Conservation (phyloP, 1,140 invertebrate genomes). For the Bombus turneri region DNA sequence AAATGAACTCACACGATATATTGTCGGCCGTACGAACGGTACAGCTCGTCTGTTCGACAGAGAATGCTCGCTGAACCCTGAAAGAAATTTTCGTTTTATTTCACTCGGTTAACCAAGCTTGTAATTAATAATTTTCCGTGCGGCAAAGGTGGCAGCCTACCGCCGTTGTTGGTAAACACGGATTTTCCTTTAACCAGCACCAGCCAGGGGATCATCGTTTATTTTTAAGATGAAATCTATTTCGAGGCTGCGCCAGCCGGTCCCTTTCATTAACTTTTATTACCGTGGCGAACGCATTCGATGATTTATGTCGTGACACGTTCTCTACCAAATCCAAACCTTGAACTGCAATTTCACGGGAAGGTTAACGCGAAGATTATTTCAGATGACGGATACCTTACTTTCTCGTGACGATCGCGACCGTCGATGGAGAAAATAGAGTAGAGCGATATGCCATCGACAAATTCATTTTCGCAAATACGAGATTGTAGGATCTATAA, state of each 20-base stretch:
- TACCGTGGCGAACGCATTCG: not conserved
- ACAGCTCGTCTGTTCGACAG: slow-evolving; percentile 6
- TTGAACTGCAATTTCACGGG: not conserved
- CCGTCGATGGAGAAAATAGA: not conserved
- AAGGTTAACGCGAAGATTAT: not conserved
- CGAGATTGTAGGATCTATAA: too few species aligned
- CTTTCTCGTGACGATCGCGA: not conserved
- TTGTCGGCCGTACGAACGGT: not conserved
- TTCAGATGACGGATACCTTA: not conserved
- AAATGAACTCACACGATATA: slow-evolving; percentile 23
- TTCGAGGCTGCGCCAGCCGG: not conserved
- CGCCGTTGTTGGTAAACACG: slow-evolving; percentile 44
- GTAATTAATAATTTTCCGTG: slow-evolving; percentile 64
- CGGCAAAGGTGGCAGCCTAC: slow-evolving; percentile 22
- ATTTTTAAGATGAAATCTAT: slow-evolving; percentile 45
- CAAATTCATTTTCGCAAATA: too few species aligned
- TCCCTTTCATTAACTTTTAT: slow-evolving; percentile 44
- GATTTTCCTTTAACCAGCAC: slow-evolving; percentile 44
- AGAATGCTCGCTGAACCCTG: slow-evolving; percentile 64
- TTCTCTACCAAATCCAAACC: not conserved
- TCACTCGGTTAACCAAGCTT: slow-evolving; percentile 54
- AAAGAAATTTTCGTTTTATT: slow-evolving; percentile 66
- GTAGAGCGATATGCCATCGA: not conserved
- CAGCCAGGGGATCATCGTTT: slow-evolving; percentile 16
- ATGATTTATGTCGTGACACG: not conserved